Percentiles rank a stretch among this genome's conserved stretches.
Conservation (phyloP, 2,113 vertebrate species). For the Capreolus pygargus region DNA sequence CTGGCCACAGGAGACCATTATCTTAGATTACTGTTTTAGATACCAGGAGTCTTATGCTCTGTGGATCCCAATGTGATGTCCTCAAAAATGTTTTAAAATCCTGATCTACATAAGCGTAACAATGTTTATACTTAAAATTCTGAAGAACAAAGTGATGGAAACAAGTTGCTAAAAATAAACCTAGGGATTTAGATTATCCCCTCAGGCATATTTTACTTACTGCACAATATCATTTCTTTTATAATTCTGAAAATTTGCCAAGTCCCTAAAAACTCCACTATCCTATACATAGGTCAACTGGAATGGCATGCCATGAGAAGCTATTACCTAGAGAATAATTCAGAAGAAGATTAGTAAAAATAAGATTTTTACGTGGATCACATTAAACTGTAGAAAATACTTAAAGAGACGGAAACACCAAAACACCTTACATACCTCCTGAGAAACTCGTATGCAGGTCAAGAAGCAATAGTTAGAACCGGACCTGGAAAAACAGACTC, state of each 20-base stretch:
- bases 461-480: background rate
- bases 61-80: no score
- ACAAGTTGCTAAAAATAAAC: background rate
- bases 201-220: background rate
- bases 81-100: background rate
- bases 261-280: background rate
- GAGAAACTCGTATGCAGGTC: background rate
- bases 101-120: background rate
- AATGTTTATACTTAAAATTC: background rate
- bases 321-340: background rate
- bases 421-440: background rate
- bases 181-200: background rate
- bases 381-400: background rate
- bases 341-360: background rate
- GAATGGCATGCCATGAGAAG: background rate
- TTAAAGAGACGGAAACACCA: fast-evolving
- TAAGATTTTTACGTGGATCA: background rate
- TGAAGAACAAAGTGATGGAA: background rate
- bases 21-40: background rate
- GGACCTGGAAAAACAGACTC: background rate
- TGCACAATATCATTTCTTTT: background rate
- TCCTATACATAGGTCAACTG: background rate
- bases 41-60: background rate
- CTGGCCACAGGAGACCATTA: background rate
- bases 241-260: background rate